Percentiles rank a stretch among this genome's conserved stretches.
phyloP scores from a whole-genome alignment of 2,797 vertebrate species.

The Hemibagrus guttatus region DNA sequence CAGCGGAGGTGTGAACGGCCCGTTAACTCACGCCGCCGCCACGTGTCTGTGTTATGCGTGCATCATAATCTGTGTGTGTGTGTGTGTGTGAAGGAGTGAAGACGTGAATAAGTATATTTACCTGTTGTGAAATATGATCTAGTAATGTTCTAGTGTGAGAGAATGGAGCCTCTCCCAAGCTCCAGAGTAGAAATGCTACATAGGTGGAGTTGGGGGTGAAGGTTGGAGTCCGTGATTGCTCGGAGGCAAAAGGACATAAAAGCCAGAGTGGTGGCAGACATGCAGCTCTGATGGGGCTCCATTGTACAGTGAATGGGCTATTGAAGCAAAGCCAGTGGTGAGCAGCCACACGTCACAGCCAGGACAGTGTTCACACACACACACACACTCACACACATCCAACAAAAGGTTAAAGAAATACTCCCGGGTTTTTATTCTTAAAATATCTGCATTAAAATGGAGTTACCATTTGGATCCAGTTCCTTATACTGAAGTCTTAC shows the following conservation, averaged over 20 bases:
- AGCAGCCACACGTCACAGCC: not conserved
- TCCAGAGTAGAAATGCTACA: not conserved
- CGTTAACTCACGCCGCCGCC: conserved; percentile 25
- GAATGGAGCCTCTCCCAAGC: not conserved
- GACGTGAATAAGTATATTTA: not conserved
- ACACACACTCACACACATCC: conserved; percentile 13
- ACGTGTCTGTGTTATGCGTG: conserved; percentile 17
- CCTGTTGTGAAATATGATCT: not conserved
- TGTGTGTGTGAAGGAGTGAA: not conserved
- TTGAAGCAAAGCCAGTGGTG: not conserved
- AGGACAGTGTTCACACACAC: conserved; percentile 8
- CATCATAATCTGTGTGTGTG: not conserved
- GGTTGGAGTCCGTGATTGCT: conserved; percentile 7
- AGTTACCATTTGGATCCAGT: not conserved
- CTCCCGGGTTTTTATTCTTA: not conserved
- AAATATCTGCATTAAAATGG: not conserved
- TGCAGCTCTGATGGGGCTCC: conserved; percentile 4
- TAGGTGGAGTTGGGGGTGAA: not conserved
- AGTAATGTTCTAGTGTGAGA: not conserved
- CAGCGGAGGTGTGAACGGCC: conserved; percentile 40
- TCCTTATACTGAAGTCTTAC: not conserved
- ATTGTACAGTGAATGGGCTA: conserved; percentile 19
- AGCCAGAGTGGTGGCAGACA: conserved; percentile 18
- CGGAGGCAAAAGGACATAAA: not conserved
- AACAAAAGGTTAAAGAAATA: not conserved